Base-by-base conservation (phyloP, 2,888 invertebrate species). In the Cosmia trapezina region DNA sequence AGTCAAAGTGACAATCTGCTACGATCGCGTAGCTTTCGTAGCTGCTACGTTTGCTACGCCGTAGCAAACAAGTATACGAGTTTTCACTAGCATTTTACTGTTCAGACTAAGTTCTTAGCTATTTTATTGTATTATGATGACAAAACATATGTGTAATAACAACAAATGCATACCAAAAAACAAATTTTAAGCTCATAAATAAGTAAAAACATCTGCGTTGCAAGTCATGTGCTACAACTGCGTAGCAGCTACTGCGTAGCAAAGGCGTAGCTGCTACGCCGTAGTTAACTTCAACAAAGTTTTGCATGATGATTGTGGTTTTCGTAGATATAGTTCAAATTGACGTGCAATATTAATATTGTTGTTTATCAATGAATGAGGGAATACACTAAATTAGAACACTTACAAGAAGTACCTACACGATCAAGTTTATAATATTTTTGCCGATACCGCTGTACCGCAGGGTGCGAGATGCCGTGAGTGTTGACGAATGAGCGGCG, bases 191-290 rank as follows among this genome's bases (percentile, higher is more conserved):
- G 17, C 9, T n/a, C 6, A 49, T 41, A 41, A 17, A 12, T 28
- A 19, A 7, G 7, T 45, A 47, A n/a, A 47, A 33, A 62, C 3
- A 47, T 47, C 5, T 14, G 62, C 19, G 28, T 62, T 28, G 2
- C 22, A 19, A 4, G 12, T 45, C 19, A 17, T 28, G 17, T 7
- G 43, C 28, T 28, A 43, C 61, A 28, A 12, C 19, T 12, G 2
- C 56, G 72, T 73, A 73, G 71, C 47, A 4, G 8, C 72, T 72
- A 70, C 54, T 54, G n/a, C 71, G 61, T 54, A 70, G 68, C 57
- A 43, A 59, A 0, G 17, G 4, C 37, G 19, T 53, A 73, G 51
- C 28, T 17, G 37, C 33, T 64, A 57, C 22, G 33, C 4, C 41
- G 37, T 53, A 70, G 47, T 47, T 11, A 53, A 47, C 14, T n/a